Conservation (phyloP, 2,888 invertebrate genomes). For the Lucinisca nassula region DNA sequence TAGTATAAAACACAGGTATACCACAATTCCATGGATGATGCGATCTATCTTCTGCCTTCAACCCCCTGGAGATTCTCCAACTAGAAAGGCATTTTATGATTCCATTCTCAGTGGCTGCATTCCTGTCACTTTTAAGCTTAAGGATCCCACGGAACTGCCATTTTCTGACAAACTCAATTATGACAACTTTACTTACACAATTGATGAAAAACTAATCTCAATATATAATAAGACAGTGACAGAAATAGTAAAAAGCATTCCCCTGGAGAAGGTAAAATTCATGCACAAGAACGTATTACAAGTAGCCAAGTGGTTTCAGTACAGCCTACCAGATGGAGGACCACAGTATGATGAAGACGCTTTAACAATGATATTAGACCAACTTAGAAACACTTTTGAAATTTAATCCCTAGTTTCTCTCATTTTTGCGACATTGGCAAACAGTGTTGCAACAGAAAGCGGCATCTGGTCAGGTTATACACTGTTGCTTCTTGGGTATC, state of each 20-base stretch:
- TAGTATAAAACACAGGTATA: conserved; percentile 32
- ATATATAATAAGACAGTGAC: conserved; percentile 46
- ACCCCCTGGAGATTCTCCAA: conserved; percentile 83
- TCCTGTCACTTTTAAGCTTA: conserved; percentile 75
- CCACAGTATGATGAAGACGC: conserved; percentile 71
- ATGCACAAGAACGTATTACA: conserved; percentile 58
- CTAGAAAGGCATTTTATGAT: conserved; percentile 83
- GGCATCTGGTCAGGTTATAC: too few relatives aligned
- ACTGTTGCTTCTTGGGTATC: too few relatives aligned
- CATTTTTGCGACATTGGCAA: too few relatives aligned
- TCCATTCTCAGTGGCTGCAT: conserved; percentile 82
- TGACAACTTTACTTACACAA: conserved; percentile 64
- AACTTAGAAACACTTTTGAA: neutral
- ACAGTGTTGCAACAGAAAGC: too few relatives aligned
- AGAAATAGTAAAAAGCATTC: conserved; percentile 61
- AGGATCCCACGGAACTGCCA: conserved; percentile 69
- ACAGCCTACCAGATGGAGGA: conserved; percentile 66
- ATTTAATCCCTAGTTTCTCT: too few relatives aligned
- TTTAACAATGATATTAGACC: conserved; percentile 66
- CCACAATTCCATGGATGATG: conserved; percentile 80
- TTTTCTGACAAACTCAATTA: conserved; percentile 69
- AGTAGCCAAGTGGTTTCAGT: conserved; percentile 76
- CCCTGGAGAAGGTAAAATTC: conserved; percentile 40
- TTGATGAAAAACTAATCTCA: conserved; percentile 49
- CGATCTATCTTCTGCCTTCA: conserved; percentile 81